Percentiles rank a stretch among this genome's conserved stretches.
Conservation (phyloP, 1,140 invertebrate species). For the Drosophila sucinea region DNA sequence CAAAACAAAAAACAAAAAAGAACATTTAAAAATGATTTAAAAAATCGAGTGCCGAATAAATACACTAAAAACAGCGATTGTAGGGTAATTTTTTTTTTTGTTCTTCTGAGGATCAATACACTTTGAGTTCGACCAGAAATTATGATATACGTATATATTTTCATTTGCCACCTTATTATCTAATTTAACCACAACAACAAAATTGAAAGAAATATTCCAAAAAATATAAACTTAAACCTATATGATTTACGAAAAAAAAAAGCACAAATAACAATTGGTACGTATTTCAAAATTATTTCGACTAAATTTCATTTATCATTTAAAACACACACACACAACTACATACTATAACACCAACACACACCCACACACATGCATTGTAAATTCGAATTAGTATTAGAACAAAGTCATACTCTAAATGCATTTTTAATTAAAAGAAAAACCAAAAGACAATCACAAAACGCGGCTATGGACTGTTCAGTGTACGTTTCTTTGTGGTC, state of each 20-base stretch:
- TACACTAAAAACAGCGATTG: conserved; percentile 55
- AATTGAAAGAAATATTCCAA: conserved; percentile 19
- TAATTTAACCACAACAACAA: conserved; percentile 24
- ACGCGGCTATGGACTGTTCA: conserved; percentile 74
- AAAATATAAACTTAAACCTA: conserved; percentile 38
- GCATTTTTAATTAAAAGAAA: conserved; percentile 74
- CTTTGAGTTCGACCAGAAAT: not conserved
- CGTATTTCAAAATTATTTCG: conserved; percentile 81
- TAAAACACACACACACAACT: conserved; percentile 30
- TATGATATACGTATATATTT: conserved; percentile 2
- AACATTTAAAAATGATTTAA: conserved; percentile 37
- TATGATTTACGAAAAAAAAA: conserved; percentile 51
- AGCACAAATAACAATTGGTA: conserved; percentile 80
- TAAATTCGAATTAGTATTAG: conserved; percentile 11
- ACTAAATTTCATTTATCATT: conserved; percentile 59
- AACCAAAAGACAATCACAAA: conserved; percentile 64
- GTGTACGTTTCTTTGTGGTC: conserved; percentile 81
- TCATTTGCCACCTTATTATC: conserved; percentile 42
- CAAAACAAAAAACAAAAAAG: conserved; percentile 39
- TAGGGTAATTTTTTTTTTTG: conserved; percentile 31
- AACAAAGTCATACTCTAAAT: conserved; percentile 41
- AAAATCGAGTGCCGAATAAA: conserved; percentile 1
- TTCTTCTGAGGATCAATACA: not conserved
- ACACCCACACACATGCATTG: conserved; percentile 20
- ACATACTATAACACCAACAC: conserved; percentile 17